Conservation (phyloP, 2,888 invertebrate species). For the Chrysodeixis includens region DNA sequence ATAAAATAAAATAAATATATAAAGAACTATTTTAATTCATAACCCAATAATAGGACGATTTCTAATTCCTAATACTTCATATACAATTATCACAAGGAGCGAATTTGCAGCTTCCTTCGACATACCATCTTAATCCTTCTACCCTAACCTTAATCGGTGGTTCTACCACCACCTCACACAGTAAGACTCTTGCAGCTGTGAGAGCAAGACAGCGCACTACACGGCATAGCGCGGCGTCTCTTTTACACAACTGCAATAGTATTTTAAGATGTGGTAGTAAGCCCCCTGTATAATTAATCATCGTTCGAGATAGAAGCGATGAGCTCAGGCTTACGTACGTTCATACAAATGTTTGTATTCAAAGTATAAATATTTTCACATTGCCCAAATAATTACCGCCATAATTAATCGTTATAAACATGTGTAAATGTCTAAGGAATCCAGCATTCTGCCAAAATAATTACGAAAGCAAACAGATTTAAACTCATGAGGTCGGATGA, state of each 20-base stretch:
- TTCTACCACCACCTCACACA: no score
- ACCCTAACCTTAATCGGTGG: neutral
- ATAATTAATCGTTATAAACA: constrained; percentile 21
- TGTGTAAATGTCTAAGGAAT: constrained; percentile 27
- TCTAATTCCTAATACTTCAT: neutral
- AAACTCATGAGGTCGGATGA: constrained; percentile 32
- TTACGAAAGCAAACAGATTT: constrained; percentile 52
- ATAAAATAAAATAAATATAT: no score
- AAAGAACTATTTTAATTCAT: neutral
- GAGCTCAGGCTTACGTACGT: neutral
- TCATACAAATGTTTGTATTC: constrained; percentile 6
- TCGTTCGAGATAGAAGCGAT: neutral
- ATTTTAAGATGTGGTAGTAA: no score
- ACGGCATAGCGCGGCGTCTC: no score
- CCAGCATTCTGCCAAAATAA: constrained; percentile 52
- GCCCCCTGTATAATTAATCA: neutral
- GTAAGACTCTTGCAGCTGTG: no score
- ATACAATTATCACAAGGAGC: neutral
- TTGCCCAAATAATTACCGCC: constrained; percentile 10
- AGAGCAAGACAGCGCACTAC: no score
- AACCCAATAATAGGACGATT: neutral
- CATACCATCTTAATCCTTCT: neutral
- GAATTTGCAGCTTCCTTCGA: neutral
- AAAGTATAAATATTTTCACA: constrained; percentile 10
- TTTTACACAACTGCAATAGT: no score